Evolutionary conservation across 2,888 invertebrate species (phyloP).

Genomic region (Anodontia alba): DNA sequence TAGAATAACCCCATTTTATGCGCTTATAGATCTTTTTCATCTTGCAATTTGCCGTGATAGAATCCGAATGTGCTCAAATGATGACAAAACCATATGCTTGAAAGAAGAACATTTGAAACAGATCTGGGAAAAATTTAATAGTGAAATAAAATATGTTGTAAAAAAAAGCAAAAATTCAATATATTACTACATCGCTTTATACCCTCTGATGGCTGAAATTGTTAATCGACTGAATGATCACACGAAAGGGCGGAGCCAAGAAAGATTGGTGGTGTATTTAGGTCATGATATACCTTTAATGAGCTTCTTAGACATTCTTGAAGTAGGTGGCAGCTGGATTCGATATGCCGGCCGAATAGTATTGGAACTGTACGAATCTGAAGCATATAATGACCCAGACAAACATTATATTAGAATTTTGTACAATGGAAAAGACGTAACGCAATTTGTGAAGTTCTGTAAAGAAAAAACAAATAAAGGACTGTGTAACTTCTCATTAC

Average conservation of each 20-base stretch:
- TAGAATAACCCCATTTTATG: no score
- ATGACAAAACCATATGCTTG: conserved; percentile 30
- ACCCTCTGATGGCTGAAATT: conserved; percentile 87
- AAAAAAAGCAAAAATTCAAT: no score
- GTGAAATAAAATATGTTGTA: no score
- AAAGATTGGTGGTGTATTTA: conserved; percentile 90
- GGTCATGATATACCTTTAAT: conserved; percentile 97
- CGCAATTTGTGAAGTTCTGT: conserved; percentile 93
- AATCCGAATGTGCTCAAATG: no score
- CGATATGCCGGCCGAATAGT: conserved; percentile 94
- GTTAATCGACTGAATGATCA: conserved; percentile 83
- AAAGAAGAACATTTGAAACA: no score
- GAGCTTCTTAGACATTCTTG: conserved; percentile 92
- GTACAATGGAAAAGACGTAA: conserved; percentile 94
- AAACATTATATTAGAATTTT: conserved; percentile 93
- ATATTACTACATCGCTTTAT: no score
- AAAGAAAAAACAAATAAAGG: conserved; percentile 78
- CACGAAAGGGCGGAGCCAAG: conserved; percentile 30
- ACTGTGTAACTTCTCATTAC: conserved; percentile 94
- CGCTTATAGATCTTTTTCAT: no score
- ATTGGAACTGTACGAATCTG: conserved; percentile 91
- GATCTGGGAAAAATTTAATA: no score
- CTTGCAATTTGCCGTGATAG: no score
- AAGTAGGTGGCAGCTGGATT: conserved; percentile 88
- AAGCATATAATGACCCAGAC: conserved; percentile 45